Conservation (phyloP, 1,140 invertebrate species). For the Theocolax elegans region DNA sequence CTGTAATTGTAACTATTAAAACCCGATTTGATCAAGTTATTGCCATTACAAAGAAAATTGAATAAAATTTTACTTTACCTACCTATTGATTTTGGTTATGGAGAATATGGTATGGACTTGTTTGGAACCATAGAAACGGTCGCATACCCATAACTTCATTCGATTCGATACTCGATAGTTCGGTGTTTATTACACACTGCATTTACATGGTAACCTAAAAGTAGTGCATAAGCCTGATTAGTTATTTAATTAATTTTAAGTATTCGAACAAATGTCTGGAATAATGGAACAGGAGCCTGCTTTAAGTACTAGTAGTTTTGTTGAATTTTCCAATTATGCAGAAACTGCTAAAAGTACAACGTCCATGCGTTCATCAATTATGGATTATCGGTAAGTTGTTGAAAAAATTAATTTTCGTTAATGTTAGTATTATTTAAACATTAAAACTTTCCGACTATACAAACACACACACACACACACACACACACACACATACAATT, state of each 20-base stretch:
- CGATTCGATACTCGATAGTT: neutral
- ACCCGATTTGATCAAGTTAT: too few relatives aligned
- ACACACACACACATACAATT: too few relatives aligned
- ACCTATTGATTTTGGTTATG: too few relatives aligned
- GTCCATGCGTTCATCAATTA: constrained; percentile 24
- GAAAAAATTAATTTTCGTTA: constrained; percentile 18
- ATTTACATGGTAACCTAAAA: neutral
- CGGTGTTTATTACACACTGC: too few relatives aligned
- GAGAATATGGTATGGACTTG: too few relatives aligned
- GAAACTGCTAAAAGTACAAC: neutral
- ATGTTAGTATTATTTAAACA: neutral
- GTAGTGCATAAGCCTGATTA: neutral
- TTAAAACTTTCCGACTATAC: neutral
- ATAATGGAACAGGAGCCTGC: constrained; percentile 14
- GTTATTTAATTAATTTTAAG: neutral
- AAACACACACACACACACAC: too few relatives aligned
- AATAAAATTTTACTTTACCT: too few relatives aligned
- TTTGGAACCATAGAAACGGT: constrained; percentile 35
- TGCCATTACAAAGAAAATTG: too few relatives aligned
- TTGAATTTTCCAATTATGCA: too few relatives aligned
- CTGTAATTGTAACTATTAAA: too few relatives aligned
- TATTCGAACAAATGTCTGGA: constrained; percentile 28
- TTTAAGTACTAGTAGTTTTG: neutral
- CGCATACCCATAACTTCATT: neutral
- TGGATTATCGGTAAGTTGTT: constrained; percentile 46